phyloP scores from a whole-genome alignment of 2,113 vertebrate genomes.

The Indicator indicator region DNA sequence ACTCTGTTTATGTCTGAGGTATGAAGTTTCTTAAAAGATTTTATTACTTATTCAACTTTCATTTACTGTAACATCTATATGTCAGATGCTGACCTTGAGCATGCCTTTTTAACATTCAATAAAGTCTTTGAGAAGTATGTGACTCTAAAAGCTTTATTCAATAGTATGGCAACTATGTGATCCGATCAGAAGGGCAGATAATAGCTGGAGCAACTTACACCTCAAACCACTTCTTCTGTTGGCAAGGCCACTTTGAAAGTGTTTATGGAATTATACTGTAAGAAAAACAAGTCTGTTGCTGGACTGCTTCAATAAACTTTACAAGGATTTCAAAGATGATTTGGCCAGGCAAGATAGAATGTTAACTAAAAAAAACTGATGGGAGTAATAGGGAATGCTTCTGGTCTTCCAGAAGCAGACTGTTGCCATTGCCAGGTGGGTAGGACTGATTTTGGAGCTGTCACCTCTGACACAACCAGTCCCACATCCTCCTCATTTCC shows the following conservation, averaged over 20 bases:
- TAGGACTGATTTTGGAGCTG: background rate
- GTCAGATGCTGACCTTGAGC: background rate
- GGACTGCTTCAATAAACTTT: background rate
- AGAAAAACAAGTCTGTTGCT: background rate
- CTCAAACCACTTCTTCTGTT: background rate
- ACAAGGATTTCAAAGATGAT: background rate
- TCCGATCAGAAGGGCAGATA: background rate
- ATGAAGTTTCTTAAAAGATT: background rate
- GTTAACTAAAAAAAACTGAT: background rate
- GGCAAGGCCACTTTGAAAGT: background rate
- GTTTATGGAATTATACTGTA: background rate
- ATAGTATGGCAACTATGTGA: background rate
- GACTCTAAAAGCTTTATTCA: background rate
- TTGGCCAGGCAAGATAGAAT: background rate
- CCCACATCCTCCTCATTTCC: background rate
- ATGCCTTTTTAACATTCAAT: background rate
- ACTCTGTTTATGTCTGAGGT: background rate
- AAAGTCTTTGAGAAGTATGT: background rate
- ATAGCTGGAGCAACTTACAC: background rate
- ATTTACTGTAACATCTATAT: background rate
- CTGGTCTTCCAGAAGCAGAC: background rate
- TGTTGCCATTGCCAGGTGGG: background rate
- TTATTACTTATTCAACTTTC: background rate
- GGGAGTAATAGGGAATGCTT: background rate
- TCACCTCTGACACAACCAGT: accelerated